Conservation (phyloP, 2,797 vertebrate genomes). For the Gambelia wislizenii region DNA sequence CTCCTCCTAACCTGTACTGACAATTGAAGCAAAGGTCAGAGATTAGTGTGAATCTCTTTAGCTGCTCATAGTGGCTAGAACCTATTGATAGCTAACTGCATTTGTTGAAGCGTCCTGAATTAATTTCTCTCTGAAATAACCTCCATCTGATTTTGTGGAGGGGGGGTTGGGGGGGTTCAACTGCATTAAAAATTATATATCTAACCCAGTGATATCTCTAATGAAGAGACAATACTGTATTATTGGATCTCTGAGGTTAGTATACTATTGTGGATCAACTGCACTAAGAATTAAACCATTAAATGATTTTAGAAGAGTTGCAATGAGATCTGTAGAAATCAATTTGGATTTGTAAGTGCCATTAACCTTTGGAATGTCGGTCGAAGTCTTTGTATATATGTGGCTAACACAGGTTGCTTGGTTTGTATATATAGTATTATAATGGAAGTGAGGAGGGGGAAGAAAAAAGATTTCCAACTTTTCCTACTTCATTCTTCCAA, state of each 20-base stretch:
- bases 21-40: constrained; percentile 32
- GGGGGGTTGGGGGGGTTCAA: too few relatives aligned
- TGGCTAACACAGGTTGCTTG: neutral
- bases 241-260: constrained; percentile 24
- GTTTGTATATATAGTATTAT: neutral
- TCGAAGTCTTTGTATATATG: constrained; percentile 47
- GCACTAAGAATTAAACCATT: neutral
- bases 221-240: neutral
- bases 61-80: constrained; percentile 31
- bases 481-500: constrained; percentile 47
- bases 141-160: constrained; percentile 1
- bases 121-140: constrained; percentile 18
- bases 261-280: neutral
- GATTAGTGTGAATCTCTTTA: constrained; percentile 9
- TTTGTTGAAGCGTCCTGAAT: constrained; percentile 4
- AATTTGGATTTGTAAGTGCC: constrained; percentile 32
- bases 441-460: constrained; percentile 16
- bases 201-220: neutral
- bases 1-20: neutral
- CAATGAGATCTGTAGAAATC: constrained; percentile 20
- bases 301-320: constrained; percentile 36
- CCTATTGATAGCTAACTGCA: constrained; percentile 12
- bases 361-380: constrained; percentile 38
- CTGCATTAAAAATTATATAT: fast-evolving
- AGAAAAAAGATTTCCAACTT: neutral